A percentile compares a stretch with the other conserved stretches of the same genome.
Evolutionary conservation across 2,113 vertebrate species (phyloP).

Genomic region (Zosterops lateralis): DNA sequence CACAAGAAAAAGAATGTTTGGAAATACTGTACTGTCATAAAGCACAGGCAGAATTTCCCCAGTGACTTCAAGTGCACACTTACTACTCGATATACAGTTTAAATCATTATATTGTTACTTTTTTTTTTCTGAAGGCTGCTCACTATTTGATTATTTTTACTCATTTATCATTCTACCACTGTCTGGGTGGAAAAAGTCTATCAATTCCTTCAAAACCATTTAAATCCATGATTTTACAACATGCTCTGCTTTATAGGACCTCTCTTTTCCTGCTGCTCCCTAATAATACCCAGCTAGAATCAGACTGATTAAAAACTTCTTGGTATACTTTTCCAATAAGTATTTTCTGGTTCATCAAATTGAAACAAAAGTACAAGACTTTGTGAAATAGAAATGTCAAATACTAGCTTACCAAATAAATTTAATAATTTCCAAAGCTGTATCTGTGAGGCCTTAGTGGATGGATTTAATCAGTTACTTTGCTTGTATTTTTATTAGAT

Average conservation of each 20-base stretch:
- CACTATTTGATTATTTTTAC: neutral
- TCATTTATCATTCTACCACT: neutral
- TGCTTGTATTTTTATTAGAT: neutral
- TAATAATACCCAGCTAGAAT: neutral
- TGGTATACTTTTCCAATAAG: neutral
- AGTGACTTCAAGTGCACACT: neutral
- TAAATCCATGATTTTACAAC: neutral
- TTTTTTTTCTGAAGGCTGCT: neutral
- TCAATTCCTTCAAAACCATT: neutral
- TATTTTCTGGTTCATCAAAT: neutral
- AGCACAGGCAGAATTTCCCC: neutral
- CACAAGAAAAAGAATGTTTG: neutral
- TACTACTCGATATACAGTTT: neutral
- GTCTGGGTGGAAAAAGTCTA: neutral
- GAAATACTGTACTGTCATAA: neutral
- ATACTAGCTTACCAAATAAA: neutral
- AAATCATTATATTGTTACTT: neutral
- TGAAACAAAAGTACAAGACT: neutral
- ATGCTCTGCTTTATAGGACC: neutral
- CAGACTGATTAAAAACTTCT: neutral
- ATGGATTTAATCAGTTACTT: neutral
- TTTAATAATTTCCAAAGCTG: neutral
- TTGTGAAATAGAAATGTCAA: neutral
- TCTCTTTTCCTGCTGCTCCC: neutral
- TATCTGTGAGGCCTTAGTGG: neutral